Base-by-base conservation (phyloP, 2,888 invertebrate genomes). In the Erannis defoliaria region DNA sequence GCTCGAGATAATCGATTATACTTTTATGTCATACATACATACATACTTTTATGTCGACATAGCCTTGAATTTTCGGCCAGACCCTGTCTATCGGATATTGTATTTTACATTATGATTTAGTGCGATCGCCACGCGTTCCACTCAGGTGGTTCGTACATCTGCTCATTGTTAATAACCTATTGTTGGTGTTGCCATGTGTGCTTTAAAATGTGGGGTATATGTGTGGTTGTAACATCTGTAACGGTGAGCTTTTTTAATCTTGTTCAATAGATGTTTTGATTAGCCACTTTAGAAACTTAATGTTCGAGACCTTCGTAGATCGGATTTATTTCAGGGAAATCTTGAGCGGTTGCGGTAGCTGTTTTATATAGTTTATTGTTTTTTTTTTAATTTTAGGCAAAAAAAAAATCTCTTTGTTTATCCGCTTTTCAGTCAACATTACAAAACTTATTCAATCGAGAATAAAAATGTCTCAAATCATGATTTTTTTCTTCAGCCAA, bases 91-190 rank as follows among this genome's bases (percentile, higher is more conserved):
- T 64, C 61, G 70, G 72, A 74, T 79, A 76, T 75, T 78, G 74
- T 79, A 76, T 75, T 78, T 79, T 78, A 80, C 72, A 78, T 79
- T 80, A 85, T 84, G 87, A 85, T 85, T 85, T 84, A 85, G 73
- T 73, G 69, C 67, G 72, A 68, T 73, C 70, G 68, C 68, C 75
- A 62, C 73, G 72, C 73, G 84, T 84, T 82, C 85, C 80, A 81
- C 72, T 89, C 90, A 91, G 90, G 90, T 91, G 91, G 82, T 76
- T 71, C 58, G 76, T 61, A 66, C 76, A 90, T 91, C 91, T 91
- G 91, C 89, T 80, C 82, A 77, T 75, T 78, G 77, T 85, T 89
- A 88, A 90, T 88, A 83, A 84, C 81, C 84, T 76, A 90, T 91
- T 90, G 89, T 90, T 85, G 77, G 67, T 66, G 59, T 63, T 58